phyloP scores from a whole-genome alignment of 1,140 invertebrate species.

The Aphidius gifuensis region DNA sequence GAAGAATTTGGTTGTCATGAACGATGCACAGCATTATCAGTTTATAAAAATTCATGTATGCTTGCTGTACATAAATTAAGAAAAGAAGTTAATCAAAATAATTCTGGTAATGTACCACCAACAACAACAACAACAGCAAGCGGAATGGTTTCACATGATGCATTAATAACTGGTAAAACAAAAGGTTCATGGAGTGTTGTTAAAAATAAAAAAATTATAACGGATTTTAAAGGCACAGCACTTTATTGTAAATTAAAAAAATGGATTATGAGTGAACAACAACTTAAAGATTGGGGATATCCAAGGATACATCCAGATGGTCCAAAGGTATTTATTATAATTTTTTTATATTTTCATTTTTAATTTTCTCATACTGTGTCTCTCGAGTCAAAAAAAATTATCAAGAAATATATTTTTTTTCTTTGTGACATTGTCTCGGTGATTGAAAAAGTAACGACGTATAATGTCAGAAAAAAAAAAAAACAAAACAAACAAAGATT shows the following conservation, averaged over 20 bases:
- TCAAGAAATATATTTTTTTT: too few relatives aligned
- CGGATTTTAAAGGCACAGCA: slow-evolving; percentile 53
- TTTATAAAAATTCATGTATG: slow-evolving; percentile 83
- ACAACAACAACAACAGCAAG: slow-evolving; percentile 28
- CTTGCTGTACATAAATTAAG: slow-evolving; percentile 72
- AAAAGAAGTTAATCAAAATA: slow-evolving; percentile 63
- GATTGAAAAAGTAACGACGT: too few relatives aligned
- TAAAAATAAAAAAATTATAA: slow-evolving; percentile 53
- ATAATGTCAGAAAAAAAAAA: too few relatives aligned
- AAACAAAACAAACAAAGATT: too few relatives aligned
- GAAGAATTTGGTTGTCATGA: slow-evolving; percentile 79
- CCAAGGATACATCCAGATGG: slow-evolving; percentile 65
- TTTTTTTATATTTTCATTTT: background rate
- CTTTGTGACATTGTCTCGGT: too few relatives aligned
- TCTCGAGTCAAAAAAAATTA: too few relatives aligned
- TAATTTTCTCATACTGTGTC: too few relatives aligned
- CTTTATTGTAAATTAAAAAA: slow-evolving; percentile 46
- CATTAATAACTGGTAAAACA: slow-evolving; percentile 64
- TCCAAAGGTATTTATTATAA: slow-evolving; percentile 26
- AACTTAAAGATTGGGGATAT: slow-evolving; percentile 81
- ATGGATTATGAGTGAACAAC: slow-evolving; percentile 70
- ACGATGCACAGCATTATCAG: slow-evolving; percentile 71
- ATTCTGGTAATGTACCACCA: slow-evolving; percentile 37
- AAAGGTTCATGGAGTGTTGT: slow-evolving; percentile 72
- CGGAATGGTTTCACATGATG: slow-evolving; percentile 62